phyloP scores from a whole-genome alignment of 92 coral and sea anemone species.

The Montipora capitata region DNA sequence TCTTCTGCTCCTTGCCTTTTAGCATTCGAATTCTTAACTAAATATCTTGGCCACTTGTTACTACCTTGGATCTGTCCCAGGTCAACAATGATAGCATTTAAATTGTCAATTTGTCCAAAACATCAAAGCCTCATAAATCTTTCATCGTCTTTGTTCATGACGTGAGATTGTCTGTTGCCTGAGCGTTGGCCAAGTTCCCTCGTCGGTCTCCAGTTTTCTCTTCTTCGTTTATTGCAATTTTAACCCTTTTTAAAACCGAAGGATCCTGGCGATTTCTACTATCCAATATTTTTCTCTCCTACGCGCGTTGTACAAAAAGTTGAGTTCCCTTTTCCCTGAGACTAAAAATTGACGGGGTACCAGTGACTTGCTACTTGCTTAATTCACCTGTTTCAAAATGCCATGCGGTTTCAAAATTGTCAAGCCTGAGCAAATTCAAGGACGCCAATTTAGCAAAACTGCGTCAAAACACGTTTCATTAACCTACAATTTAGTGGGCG shows the following conservation, averaged over 20 bases:
- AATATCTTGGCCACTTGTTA: background rate
- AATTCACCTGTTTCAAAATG: conserved; percentile 58
- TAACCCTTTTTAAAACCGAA: background rate
- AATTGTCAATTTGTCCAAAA: conserved; percentile 25
- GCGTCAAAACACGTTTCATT: background rate
- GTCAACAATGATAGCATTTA: conserved; percentile 43
- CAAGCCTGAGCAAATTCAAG: conserved; percentile 10
- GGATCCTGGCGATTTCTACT: background rate
- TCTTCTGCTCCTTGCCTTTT: background rate
- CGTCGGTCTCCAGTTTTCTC: conserved; percentile 9
- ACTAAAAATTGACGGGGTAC: conserved; percentile 23
- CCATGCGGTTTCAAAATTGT: conserved; percentile 36
- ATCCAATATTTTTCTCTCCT: background rate
- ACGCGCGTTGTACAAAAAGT: background rate
- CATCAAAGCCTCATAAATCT: conserved; percentile 64
- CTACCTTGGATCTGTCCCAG: conserved; percentile 31
- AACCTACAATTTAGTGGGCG: background rate
- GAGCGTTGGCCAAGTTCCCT: conserved; percentile 2
- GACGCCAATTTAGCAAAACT: conserved; percentile 28
- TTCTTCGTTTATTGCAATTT: background rate
- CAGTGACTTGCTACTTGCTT: conserved; percentile 18
- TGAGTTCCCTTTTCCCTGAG: background rate
- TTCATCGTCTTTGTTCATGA: conserved; percentile 60
- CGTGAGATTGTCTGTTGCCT: conserved; percentile 50
- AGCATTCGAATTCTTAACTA: background rate